Conservation (phyloP, 2,113 vertebrate genomes). For the Apteryx owenii region DNA sequence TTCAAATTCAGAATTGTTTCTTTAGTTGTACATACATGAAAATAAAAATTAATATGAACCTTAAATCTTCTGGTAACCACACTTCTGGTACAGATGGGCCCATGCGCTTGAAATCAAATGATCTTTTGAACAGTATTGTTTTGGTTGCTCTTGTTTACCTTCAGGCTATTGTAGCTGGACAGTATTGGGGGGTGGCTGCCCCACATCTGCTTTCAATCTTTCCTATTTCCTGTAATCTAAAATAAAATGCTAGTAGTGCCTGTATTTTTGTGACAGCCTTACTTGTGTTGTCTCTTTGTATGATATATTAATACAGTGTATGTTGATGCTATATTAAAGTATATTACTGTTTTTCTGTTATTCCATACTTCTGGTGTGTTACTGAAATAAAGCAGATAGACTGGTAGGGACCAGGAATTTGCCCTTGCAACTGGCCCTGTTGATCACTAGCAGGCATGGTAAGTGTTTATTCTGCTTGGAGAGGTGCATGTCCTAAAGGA, state of each 20-base stretch:
- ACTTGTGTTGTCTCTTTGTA: neutral
- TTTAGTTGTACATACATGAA: constrained; percentile 26
- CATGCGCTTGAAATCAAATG: neutral
- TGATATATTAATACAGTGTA: neutral
- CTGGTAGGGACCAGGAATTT: neutral
- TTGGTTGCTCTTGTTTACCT: neutral
- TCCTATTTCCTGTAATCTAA: neutral
- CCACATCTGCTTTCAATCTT: neutral
- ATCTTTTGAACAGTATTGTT: neutral
- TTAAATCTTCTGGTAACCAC: neutral
- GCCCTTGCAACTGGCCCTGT: neutral
- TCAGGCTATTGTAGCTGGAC: neutral
- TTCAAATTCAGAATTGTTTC: constrained; percentile 16
- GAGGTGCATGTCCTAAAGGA: neutral
- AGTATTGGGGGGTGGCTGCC: neutral
- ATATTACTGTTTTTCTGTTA: neutral
- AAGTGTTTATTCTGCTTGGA: neutral
- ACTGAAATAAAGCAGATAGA: neutral
- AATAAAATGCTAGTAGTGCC: neutral
- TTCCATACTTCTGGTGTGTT: neutral
- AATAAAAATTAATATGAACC: constrained; percentile 39
- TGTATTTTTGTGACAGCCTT: neutral
- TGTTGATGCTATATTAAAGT: neutral
- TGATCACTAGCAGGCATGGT: neutral
- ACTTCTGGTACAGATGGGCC: neutral